Evolutionary conservation across 2,113 vertebrate species (phyloP), one percentile per base, ranked within the genome.

Genomic region (Labeo rohita): DNA sequence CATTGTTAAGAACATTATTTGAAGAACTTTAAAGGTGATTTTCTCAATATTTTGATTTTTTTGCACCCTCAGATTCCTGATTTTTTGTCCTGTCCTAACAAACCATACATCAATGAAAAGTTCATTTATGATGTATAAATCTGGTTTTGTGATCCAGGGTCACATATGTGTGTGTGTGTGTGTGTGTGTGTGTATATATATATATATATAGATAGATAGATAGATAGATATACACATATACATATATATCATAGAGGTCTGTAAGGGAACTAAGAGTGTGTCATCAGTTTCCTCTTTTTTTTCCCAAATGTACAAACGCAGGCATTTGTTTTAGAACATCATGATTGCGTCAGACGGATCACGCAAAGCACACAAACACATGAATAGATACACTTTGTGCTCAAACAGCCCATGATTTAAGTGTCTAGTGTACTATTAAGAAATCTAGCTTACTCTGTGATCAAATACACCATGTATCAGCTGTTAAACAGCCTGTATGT

Each of bases 321-420:
- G 52, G 76, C 52, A 78, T 78, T 78, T 78, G 76, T 39, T 78
- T 78, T n/a, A 80, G 39, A 80, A 61, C 77, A 80, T 79, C 54
- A n/a, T 0, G 36, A 80, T 80, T 61, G 77, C 54, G 1, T 45
- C 21, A 43, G 21, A 43, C 8, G 1, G 36, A 56, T 13, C 54
- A 8, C 77, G 7, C 9, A 5, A 11, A 39, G 34, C 43, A 80
- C 18, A 13, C 76, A 23, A 5, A 45, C 11, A 36, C 21, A 61
- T 45, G 54, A 39, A 79, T 50, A 23, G 11, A 7, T 9, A 15
- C 4, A 39, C 16, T 50, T 21, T 59, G 16, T n/a, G 18, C 56
- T 39, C 16, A n/a, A 43, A 21, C 36, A 8, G 36, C 50, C 15
- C 1, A 3, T 45, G 70, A 45, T 21, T 39, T 36, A 54, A 6